Evolutionary conservation across 35 echinoderm and acorn worm species (phyloP), one percentile per base, ranked within the genome.

Genomic region (Apostichopus parvimensis): DNA sequence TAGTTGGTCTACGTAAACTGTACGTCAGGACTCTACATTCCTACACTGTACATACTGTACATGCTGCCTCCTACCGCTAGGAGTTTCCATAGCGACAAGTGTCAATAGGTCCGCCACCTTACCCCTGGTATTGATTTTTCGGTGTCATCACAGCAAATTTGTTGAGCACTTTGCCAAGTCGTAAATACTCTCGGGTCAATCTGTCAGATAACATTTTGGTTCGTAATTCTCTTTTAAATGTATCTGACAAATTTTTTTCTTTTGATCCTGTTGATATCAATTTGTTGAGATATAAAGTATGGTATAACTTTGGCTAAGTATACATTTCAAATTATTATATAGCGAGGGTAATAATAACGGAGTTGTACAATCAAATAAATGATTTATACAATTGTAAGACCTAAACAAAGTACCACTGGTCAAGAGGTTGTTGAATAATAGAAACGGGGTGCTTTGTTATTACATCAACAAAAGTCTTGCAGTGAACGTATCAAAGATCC

Each of bases 71-170:
- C 64, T 56, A 82, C 55, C 54, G 55, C 79, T 54, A 17, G 10
- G 2, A n/a, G 79, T 82, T 82, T 25, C 54, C 79, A 82, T 82
- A 56, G 79, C 55, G 79, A 82, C 79, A 13, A 55, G 52, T 56
- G 79, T 54, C 79, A 82, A 82, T 82, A 82, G 79, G 79, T 82
- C 79, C 79, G 79, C 79, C 79, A 82, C 79, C 12, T 82, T 82
- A 56, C 52, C 79, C 79, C 53, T 82, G 12, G 45, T 80, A 80
- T 80, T 45, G 79, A 82, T 82, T 82, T 82, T 82, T 82, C 79
- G 14, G 79, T 18, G 55, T 56, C 45, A 82, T 82, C 52, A 55
- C 34, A n/a, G 79, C 17, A 82, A 55, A 45, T 55, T 82, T 56
- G 17, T 45, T 56, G 79, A 55, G 55, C 79, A 82, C 34, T 82